Base-by-base conservation (phyloP, 2,113 vertebrate species). In the Cryptotis parvus region DNA sequence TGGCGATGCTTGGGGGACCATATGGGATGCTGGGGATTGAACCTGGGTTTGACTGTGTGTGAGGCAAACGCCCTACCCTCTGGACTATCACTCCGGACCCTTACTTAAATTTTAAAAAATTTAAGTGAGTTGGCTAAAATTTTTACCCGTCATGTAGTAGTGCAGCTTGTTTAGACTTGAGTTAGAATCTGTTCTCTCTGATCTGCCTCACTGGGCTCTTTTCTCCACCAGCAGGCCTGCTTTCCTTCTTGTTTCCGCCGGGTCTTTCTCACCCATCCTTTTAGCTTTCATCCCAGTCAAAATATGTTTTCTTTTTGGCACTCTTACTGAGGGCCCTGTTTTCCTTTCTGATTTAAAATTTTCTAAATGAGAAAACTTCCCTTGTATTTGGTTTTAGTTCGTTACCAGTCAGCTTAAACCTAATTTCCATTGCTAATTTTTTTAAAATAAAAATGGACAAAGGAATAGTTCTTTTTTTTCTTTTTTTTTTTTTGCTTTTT, bases 301-400 rank as follows among this genome's bases (percentile, higher is more conserved):
- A 84, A 69, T 29, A 80, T 75, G 5, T 43, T 90, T 79, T 86
- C 18, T 20, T 58, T 90, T 87, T 77, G 72, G 24, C 26, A 84
- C 4, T 80, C 33, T 79, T 81, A 55, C 24, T 27, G 43, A 92
- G 24, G 9, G 5, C 10, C 29, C 15, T 73, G 33, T 85, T 91
- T 89, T 75, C 37, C 9, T 33, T 90, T 81, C 45, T 80, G 52
- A 90, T 73, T 45, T 73, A 6, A 20, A 78, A 2, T 83, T 92
- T 90, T 86, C 63, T 76, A 94, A 90, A 77, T 87, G 35, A 85
- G 26, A 18, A 93, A 90, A 85, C 55, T 90, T 90, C 18, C 33
- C 33, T 93, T 83, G 63, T 61, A 63, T 90, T 94, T 55, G 27
- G 29, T 79, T 89, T 83, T 83, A 94, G 39, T 77, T 5, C 16